Evolutionary conservation across 2,888 invertebrate genomes (phyloP).

Genomic region (Tetranychus truncatus): DNA sequence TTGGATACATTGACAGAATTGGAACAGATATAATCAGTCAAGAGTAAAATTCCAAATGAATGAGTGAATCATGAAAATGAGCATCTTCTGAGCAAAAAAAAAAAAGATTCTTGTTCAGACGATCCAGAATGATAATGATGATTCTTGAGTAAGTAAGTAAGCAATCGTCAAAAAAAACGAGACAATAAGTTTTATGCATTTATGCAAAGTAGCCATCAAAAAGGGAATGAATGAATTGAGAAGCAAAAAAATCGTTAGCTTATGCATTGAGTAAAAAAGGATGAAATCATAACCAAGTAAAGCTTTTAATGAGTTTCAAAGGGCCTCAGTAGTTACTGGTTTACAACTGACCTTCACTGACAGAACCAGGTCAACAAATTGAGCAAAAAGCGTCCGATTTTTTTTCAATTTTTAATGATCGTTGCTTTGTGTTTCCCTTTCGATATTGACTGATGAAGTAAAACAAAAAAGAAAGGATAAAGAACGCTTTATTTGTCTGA

Average conservation of each 20-base stretch:
- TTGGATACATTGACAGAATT: not conserved
- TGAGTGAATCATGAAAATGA: not conserved
- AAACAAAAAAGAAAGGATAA: no score
- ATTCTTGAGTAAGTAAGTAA: not conserved
- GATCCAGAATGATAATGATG: not conserved
- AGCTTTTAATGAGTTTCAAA: not conserved
- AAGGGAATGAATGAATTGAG: not conserved
- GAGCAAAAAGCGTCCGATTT: not conserved
- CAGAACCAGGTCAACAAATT: not conserved
- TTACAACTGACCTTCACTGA: not conserved
- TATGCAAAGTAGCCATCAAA: not conserved
- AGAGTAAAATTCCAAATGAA: not conserved
- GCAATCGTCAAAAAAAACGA: no score
- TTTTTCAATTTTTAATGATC: not conserved
- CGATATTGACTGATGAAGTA: not conserved
- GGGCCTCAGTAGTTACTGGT: not conserved
- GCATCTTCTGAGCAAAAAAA: not conserved
- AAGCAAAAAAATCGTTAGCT: not conserved
- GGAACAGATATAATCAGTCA: not conserved
- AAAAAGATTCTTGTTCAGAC: no score
- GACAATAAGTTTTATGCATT: not conserved
- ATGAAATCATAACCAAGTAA: not conserved
- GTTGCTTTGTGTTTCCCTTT: not conserved
- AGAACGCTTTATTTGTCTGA: no score
- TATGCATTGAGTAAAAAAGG: no score